Conservation (phyloP, 2,888 invertebrate species). For the Brassicogethes aeneus region DNA sequence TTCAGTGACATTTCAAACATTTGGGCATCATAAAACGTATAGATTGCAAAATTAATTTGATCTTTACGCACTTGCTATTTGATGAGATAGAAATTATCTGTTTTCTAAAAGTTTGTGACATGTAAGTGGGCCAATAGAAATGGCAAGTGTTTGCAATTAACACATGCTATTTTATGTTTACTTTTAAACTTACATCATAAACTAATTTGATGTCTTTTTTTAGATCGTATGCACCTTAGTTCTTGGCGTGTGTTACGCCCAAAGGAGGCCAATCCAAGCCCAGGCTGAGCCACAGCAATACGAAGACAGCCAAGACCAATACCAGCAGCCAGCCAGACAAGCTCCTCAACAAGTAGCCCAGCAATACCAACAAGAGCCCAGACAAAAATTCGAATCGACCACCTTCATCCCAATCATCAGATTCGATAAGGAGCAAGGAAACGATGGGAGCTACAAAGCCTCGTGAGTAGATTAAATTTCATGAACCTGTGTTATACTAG, state of each 20-base stretch:
- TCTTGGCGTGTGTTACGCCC: conserved; percentile 17
- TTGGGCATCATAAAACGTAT: too few species aligned
- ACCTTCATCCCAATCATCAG: conserved; percentile 74
- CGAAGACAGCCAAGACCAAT: conserved; percentile 21
- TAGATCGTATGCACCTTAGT: conserved; percentile 21
- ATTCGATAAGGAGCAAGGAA: conserved; percentile 75
- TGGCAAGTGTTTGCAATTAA: too few species aligned
- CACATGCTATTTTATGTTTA: too few species aligned
- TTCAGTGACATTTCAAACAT: too few species aligned
- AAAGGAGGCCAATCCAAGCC: conserved; percentile 31
- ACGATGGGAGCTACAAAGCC: conserved; percentile 76
- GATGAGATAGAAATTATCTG: too few species aligned
- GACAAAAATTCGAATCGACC: conserved; percentile 49
- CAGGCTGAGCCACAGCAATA: conserved; percentile 32
- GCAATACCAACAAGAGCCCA: conserved; percentile 34
- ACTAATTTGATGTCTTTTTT: conserved; percentile 7
- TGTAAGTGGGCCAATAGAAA: too few species aligned
- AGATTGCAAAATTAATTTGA: too few species aligned
- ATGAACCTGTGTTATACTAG: not conserved
- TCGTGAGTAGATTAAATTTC: conserved; percentile 45
- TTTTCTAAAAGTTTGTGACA: too few species aligned
- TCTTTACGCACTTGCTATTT: too few species aligned
- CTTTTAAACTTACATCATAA: too few species aligned
- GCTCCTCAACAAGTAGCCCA: conserved; percentile 21
- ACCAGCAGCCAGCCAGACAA: conserved; percentile 21